Percentiles rank a stretch among this genome's conserved stretches.
phyloP scores from a whole-genome alignment of 2,113 vertebrate species.

The Seriola aureovittata region DNA sequence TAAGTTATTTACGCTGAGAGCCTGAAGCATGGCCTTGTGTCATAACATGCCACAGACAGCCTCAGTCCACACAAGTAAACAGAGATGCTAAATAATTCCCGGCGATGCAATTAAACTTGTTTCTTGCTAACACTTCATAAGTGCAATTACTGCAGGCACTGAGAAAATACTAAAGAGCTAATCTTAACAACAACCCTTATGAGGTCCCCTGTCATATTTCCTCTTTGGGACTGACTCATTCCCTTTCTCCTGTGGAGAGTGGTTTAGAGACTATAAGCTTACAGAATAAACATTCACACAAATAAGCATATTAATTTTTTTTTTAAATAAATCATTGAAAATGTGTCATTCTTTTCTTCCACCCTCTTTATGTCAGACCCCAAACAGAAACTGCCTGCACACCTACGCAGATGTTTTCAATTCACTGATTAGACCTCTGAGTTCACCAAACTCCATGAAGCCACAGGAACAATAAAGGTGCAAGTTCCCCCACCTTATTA shows the following conservation, averaged over 20 bases:
- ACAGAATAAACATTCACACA: neutral
- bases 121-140: constrained; percentile 57
- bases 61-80: constrained; percentile 45
- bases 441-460: too few relatives aligned
- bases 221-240: neutral
- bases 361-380: neutral
- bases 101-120: constrained; percentile 49
- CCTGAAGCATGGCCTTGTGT: constrained; percentile 13
- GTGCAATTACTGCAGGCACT: constrained; percentile 53
- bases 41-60: constrained; percentile 2
- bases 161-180: constrained; percentile 43
- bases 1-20: constrained; percentile 5
- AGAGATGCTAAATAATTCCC: constrained; percentile 55
- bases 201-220: constrained; percentile 14
- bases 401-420: too few relatives aligned
- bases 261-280: neutral
- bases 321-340: neutral
- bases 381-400: neutral
- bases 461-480: too few relatives aligned
- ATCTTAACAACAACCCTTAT: constrained; percentile 18
- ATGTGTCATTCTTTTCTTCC: neutral
- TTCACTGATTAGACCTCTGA: neutral
- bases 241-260: neutral
- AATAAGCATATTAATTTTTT: neutral
- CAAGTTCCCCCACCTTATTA: too few relatives aligned